These are phyloP conservation scores for Pollenia griseotomentosa DNA, from an alignment of 2,888 invertebrate species.

Conservation along the genomic window DNA sequence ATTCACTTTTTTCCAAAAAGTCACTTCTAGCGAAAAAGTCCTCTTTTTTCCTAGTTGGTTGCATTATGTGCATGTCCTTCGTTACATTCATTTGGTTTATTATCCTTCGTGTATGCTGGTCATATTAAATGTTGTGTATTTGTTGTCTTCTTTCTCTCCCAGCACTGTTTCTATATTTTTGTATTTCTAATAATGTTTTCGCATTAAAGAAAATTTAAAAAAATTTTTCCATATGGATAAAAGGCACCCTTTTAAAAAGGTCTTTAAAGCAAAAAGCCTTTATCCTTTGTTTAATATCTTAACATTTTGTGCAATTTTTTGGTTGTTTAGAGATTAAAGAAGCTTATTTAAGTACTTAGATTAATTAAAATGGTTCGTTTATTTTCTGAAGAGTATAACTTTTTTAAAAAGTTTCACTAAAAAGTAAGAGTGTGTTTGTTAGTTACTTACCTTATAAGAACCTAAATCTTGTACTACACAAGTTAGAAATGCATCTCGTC, in stretches of 20 bases:
- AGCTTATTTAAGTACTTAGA: conserved; percentile 73
- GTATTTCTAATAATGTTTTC: conserved; percentile 22
- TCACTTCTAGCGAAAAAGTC: neutral
- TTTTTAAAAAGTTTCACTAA: neutral
- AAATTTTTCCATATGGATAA: neutral
- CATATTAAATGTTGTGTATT: conserved; percentile 45
- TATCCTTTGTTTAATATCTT: conserved; percentile 74
- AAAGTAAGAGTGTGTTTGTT: neutral
- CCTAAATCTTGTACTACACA: conserved; percentile 89
- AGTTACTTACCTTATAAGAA: conserved; percentile 87
- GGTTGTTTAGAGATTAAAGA: conserved; percentile 62
- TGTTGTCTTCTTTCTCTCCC: neutral
- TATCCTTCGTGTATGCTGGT: conserved; percentile 15
- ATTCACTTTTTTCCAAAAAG: neutral
- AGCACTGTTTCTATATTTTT: neutral
- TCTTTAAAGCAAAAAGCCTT: conserved; percentile 18
- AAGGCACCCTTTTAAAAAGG: neutral
- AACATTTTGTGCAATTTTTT: conserved; percentile 64
- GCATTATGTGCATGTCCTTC: conserved; percentile 52
- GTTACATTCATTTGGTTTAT: neutral
- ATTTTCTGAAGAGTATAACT: neutral
- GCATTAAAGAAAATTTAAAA: conserved; percentile 6
- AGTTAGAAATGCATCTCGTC: conserved; percentile 88
- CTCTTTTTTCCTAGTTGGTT: conserved; percentile 1
- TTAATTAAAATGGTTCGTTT: conserved; percentile 59